phyloP scores from a whole-genome alignment of 2,113 vertebrate species.

The Naja naja region DNA sequence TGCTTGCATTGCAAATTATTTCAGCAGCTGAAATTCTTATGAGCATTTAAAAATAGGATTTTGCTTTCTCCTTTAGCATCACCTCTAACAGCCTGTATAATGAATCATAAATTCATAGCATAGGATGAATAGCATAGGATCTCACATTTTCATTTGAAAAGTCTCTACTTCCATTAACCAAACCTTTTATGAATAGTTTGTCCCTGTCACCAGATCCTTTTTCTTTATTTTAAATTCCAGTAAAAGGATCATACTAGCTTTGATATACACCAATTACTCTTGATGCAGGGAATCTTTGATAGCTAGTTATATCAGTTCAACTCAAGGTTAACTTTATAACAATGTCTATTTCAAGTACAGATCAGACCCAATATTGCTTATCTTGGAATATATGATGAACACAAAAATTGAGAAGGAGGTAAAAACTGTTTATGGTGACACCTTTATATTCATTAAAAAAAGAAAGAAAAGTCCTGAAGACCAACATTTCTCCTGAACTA shows the following conservation, averaged over 20 bases:
- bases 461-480: constrained; percentile 30
- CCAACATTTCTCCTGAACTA: constrained; percentile 6
- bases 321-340: constrained; percentile 45
- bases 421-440: constrained; percentile 15
- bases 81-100: background rate
- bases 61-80: background rate
- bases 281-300: constrained; percentile 17
- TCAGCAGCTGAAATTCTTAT: background rate
- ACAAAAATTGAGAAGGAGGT: background rate
- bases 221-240: constrained; percentile 11
- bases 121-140: too few relatives aligned
- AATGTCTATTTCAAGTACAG: constrained; percentile 18
- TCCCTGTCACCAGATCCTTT: background rate
- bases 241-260: background rate
- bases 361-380: constrained; percentile 24
- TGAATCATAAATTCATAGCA: background rate
- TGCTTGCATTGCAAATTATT: background rate
- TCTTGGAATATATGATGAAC: constrained; percentile 21
- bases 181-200: background rate
- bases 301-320: constrained; percentile 17
- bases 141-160: background rate
- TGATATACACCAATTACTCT: background rate
- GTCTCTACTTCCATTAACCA: background rate
- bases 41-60: background rate
- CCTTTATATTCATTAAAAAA: background rate